Conservation (phyloP, 2,797 vertebrate genomes). For the Staurois parvus region DNA sequence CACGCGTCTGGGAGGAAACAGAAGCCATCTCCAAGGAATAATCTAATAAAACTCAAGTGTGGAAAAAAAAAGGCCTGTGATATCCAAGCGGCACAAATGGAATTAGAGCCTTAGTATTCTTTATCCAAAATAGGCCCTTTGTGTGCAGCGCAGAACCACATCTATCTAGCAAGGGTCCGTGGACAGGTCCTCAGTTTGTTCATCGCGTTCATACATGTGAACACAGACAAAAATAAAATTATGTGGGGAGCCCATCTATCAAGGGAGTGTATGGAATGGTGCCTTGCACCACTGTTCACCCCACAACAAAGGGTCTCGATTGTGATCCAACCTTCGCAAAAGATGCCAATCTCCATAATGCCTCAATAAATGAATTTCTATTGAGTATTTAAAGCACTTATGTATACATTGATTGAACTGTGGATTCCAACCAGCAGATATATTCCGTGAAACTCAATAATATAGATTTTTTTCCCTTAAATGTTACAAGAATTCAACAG, state of each 20-base stretch:
- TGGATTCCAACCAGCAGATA: constrained; percentile 23
- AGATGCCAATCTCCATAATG: constrained; percentile 53
- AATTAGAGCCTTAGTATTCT: constrained; percentile 91
- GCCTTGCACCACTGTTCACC: constrained; percentile 11
- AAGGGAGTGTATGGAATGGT: constrained; percentile 15
- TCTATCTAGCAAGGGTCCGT: constrained; percentile 65
- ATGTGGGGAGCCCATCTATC: constrained; percentile 34
- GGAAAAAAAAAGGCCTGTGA: constrained; percentile 95
- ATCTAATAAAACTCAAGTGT: constrained; percentile 98
- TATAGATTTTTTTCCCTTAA: constrained; percentile 42
- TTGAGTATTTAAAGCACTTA: constrained; percentile 45
- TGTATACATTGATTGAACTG: constrained; percentile 40
- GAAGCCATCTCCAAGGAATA: constrained; percentile 92
- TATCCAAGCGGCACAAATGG: constrained; percentile 96
- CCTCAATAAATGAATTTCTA: constrained; percentile 51
- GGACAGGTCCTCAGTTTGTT: constrained; percentile 57
- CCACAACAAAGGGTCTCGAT: constrained; percentile 36
- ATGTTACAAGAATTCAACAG: constrained; percentile 12
- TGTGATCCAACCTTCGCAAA: constrained; percentile 37
- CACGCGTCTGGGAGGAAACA: constrained; percentile 95
- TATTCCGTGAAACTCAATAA: constrained; percentile 25
- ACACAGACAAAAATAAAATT: constrained; percentile 47
- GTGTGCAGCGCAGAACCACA: constrained; percentile 76
- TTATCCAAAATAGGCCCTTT: constrained; percentile 86
- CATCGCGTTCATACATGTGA: constrained; percentile 40